Evolutionary conservation across 2,113 vertebrate species (phyloP), one percentile per base, ranked within the genome.

Genomic region (Heterochromis multidens): DNA sequence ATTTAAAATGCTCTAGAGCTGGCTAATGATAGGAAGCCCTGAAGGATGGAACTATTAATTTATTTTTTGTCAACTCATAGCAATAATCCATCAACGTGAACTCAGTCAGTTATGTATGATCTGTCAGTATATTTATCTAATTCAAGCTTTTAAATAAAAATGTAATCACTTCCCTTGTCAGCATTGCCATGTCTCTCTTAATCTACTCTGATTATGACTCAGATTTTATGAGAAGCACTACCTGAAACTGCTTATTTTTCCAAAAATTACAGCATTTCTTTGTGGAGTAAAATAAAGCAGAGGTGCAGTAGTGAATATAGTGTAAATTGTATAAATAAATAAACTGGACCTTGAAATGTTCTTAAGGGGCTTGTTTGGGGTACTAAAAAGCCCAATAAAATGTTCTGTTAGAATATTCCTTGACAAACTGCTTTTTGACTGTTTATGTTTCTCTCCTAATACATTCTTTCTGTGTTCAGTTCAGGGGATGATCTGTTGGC

Each of bases 401-500:
- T 74, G 31, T 74, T 46, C 46, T 54, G 46, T 11, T 74, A 27
- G 11, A 5, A 31, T 60, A 52, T 3, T 49, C 29, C 19, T 29
- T 37, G 27, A 27, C 16, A 35, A 31, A 12, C 49, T 67, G 19
- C 67, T 37, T 1, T 79, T 46, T 79, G 29, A 74, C 23, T 76
- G n/a, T 81, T 12, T 61, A 4, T 74, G 43, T 77, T 46, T 89
- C 1, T 54, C 5, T 80, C n/a, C n/a, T 5, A 54, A 27, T 23
- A 9, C 46, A 33, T 77, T 84, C 3, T 81, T 77, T 49, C 17
- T 87, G 10, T 82, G 8, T 74, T 88, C 80, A 97, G 96, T 49
- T 57, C 87, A 83, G 93, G 59, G 54, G 96, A 96, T 13, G 94
- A 96, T 56, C 87, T 95, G 17, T 86, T 95, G 35, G 59, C n/a